Evolutionary conservation across 1,140 invertebrate species (phyloP).

Genomic region (Euborellia annulipes): DNA sequence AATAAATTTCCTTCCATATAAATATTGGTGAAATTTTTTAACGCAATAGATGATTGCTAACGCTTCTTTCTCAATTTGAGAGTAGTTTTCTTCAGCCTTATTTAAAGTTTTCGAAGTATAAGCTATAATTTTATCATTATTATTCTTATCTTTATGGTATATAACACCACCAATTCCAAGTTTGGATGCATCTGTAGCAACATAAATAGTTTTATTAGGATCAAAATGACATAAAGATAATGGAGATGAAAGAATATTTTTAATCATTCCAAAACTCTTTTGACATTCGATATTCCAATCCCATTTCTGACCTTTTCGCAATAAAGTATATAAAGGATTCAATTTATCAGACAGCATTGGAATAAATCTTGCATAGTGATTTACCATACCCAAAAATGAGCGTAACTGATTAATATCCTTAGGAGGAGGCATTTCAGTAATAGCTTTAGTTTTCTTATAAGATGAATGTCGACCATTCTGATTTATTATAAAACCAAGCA

Average conservation of each 20-base stretch:
- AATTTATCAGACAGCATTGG: slow-evolving; percentile 15
- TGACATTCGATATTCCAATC: slow-evolving; percentile 13
- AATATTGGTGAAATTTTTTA: slow-evolving; percentile 33
- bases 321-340: slow-evolving; percentile 19
- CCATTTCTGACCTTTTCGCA: slow-evolving; percentile 17
- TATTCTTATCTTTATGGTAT: slow-evolving; percentile 15
- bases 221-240: not conserved
- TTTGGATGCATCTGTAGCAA: not conserved
- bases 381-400: slow-evolving; percentile 8
- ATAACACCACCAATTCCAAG: slow-evolving; percentile 15
- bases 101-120: slow-evolving; percentile 28
- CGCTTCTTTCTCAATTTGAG: slow-evolving; percentile 36
- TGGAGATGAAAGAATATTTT: not conserved
- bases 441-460: not conserved
- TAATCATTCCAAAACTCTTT: not conserved
- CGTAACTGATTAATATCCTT: slow-evolving; percentile 18
- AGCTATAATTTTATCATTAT: slow-evolving; percentile 24
- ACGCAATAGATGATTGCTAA: slow-evolving; percentile 34
- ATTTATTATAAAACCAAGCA: slow-evolving; percentile 22
- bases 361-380: slow-evolving; percentile 22
- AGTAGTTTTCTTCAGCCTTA: slow-evolving; percentile 29
- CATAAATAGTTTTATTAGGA: not conserved
- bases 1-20: slow-evolving; percentile 32
- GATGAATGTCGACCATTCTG: slow-evolving; percentile 16
- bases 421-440: slow-evolving; percentile 12